Base-by-base conservation (phyloP, 2,888 invertebrate genomes). In the Drosophila borealis region DNA sequence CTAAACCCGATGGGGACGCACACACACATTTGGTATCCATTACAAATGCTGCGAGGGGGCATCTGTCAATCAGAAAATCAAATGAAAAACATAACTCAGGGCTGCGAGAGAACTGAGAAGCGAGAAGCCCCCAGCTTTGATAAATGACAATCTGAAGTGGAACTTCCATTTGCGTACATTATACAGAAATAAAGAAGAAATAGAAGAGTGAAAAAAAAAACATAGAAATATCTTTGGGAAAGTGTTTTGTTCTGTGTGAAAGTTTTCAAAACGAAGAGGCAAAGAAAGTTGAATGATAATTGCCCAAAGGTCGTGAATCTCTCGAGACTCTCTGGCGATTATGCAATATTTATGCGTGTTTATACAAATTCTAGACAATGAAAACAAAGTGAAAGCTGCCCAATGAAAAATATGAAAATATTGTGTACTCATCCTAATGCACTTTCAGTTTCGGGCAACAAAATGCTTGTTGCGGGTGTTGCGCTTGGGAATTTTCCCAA, bases 41-140 rank as follows among this genome's bases (percentile, higher is more conserved):
- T 81, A 80, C 69, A 44, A 62, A 49, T 51, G 59, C 46, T 68
- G 45, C 34, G 53, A 34, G 54, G 75, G 39, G 46, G 44, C 56
- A 70, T 53, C 70, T 70, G 81, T 83, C 81, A 75, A 76, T 88
- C 86, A 78, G 53, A 65, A 56, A 81, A 70, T 75, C 81, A 80
- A 83, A 84, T 81, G 75, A 65, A 71, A 80, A 84, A 72, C 85
- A 82, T 84, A 81, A 69, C 72, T 87, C 75, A 81, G 44, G 63
- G 42, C 61, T 37, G 33, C 6, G 17, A 13, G 59, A 59, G 21
- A 21, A 21, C 21, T 4, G 21, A 21, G 21, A 21, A 21, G 4
- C 21, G 25, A 6, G 61, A 42, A 36, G 53, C 44, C 25, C 8
- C 21, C 53, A 17, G 44, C 63, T 42, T 48, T 87, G 81, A 82